Conservation (phyloP, 2,888 invertebrate species). For the Zootermopsis nevadensis region DNA sequence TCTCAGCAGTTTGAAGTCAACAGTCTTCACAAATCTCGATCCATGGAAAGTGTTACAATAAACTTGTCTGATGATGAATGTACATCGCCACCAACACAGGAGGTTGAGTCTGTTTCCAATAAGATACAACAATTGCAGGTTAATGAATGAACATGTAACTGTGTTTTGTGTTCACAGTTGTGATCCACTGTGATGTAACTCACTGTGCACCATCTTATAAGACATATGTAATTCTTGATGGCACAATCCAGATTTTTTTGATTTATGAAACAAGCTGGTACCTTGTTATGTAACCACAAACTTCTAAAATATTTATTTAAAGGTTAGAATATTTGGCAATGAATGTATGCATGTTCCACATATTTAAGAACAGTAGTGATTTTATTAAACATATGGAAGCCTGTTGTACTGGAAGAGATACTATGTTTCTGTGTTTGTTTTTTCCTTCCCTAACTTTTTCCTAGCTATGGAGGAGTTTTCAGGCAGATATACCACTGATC, state of each 20-base stretch:
- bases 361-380: background rate
- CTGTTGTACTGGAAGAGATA: no score
- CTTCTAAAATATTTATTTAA: background rate
- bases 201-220: background rate
- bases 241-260: background rate
- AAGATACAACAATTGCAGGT: conserved; percentile 64
- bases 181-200: background rate
- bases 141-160: background rate
- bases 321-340: background rate
- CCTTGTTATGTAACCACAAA: background rate
- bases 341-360: background rate
- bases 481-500: background rate
- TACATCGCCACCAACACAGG: conserved; percentile 63
- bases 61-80: conserved; percentile 59
- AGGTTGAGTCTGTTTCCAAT: conserved; percentile 72
- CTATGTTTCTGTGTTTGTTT: no score
- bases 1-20: conserved; percentile 14
- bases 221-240: background rate
- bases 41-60: conserved; percentile 69
- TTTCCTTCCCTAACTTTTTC: no score
- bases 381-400: background rate
- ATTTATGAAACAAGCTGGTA: background rate
- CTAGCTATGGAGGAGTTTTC: background rate
- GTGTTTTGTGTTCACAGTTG: background rate
- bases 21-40: conserved; percentile 67